phyloP scores from a whole-genome alignment of 2,888 invertebrate species.

The Luperina nickerlii region DNA sequence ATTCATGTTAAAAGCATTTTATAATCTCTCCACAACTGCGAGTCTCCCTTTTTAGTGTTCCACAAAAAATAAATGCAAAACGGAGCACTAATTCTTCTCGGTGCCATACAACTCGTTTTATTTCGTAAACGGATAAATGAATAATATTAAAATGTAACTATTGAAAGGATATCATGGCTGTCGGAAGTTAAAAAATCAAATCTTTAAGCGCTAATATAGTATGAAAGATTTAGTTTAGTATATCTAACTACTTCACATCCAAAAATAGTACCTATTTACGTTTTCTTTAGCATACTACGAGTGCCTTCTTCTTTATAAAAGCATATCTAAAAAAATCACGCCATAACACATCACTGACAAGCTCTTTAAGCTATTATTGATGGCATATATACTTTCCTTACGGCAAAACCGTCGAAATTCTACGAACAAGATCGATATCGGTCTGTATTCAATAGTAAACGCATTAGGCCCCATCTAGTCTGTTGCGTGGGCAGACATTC shows the following conservation, averaged over 20 bases:
- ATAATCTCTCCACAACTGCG: constrained; percentile 12
- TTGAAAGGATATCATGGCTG: not conserved
- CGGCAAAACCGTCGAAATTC: constrained; percentile 77
- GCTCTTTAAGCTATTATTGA: constrained; percentile 72
- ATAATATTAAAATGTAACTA: not conserved
- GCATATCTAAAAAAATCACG: constrained; percentile 44
- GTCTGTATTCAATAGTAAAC: constrained; percentile 80
- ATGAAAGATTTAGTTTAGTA: not conserved
- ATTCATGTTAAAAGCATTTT: constrained; percentile 19
- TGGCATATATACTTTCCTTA: constrained; percentile 79
- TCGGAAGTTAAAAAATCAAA: not conserved
- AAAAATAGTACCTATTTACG: not conserved
- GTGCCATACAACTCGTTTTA: not conserved
- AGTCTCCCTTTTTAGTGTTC: constrained; percentile 5
- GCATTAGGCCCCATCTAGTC: constrained; percentile 83
- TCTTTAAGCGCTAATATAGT: not conserved
- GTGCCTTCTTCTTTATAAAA: not conserved
- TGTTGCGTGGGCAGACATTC: constrained; percentile 82
- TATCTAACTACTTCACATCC: not conserved
- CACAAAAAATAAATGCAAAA: constrained; percentile 12
- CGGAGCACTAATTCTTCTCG: constrained; percentile 14
- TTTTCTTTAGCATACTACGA: not conserved
- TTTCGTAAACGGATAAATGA: not conserved
- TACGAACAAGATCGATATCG: constrained; percentile 83
- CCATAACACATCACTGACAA: constrained; percentile 60